Conservation (phyloP, 2,113 vertebrate species). For the Okapia johnstoni region DNA sequence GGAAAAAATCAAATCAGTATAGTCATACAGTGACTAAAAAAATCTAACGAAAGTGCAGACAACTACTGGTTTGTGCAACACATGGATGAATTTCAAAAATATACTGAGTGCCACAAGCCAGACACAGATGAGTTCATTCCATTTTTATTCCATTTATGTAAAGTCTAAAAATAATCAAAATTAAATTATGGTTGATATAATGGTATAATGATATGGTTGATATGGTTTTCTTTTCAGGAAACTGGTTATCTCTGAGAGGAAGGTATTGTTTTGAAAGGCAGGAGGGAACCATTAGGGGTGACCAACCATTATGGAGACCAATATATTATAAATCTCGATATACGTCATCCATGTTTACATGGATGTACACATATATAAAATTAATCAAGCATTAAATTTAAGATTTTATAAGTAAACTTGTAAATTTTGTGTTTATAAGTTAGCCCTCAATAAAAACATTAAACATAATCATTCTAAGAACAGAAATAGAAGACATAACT, state of each 20-base stretch:
- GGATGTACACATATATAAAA: neutral
- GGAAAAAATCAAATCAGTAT: neutral
- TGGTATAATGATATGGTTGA: too few relatives aligned
- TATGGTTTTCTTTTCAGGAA: too few relatives aligned
- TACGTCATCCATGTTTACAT: neutral
- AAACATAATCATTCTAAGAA: neutral
- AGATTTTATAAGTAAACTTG: neutral
- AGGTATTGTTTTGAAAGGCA: neutral
- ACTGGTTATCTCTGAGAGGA: neutral
- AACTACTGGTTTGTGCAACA: neutral
- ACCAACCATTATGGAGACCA: neutral
- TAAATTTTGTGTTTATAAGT: neutral
- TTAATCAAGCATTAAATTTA: neutral
- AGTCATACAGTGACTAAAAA: neutral
- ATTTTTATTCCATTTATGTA: neutral
- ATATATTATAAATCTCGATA: neutral
- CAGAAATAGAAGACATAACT: neutral
- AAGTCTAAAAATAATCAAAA: neutral
- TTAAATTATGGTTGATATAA: neutral
- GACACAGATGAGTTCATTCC: neutral
- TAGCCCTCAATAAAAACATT: neutral
- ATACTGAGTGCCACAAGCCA: neutral
- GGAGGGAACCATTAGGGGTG: neutral
- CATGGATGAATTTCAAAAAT: neutral
- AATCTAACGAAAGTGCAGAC: neutral